Evolutionary conservation across 2,113 vertebrate species (phyloP).

Genomic region (Xiphorhynchus elegans): DNA sequence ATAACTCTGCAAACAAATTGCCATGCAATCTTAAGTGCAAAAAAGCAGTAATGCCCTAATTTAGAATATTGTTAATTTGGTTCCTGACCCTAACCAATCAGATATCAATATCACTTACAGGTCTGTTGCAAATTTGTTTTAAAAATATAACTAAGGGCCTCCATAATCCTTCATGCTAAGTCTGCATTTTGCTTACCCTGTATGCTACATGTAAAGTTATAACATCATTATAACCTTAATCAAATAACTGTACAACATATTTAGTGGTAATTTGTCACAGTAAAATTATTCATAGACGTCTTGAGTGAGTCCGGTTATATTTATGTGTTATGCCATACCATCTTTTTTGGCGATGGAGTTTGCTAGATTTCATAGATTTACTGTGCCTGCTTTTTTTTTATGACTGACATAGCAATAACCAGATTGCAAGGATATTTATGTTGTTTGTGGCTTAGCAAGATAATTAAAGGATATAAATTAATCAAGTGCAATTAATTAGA

Average conservation of each 20-base stretch:
- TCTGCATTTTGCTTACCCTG: constrained; percentile 42
- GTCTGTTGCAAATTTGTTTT: not conserved
- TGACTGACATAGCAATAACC: constrained; percentile 99
- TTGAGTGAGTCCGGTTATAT: constrained; percentile 77
- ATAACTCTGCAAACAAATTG: not conserved
- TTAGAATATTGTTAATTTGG: constrained; percentile 35
- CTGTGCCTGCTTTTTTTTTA: constrained; percentile 94
- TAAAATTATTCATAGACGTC: constrained; percentile 90
- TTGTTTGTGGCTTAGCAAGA: constrained; percentile 98
- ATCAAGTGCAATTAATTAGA: constrained; percentile 99
- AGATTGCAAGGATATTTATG: constrained; percentile 99
- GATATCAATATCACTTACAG: not conserved
- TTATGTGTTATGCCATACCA: constrained; percentile 85
- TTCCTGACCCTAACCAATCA: not conserved
- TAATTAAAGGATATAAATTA: constrained; percentile 99
- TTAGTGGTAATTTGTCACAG: constrained; percentile 87
- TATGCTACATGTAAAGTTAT: constrained; percentile 61
- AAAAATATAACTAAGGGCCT: not conserved
- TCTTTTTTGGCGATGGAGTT: constrained; percentile 85
- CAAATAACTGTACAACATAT: constrained; percentile 77
- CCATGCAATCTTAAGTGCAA: not conserved
- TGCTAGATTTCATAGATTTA: constrained; percentile 90
- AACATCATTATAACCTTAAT: constrained; percentile 76
- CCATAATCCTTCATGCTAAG: not conserved
- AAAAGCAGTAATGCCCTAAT: not conserved